These are phyloP conservation scores for Drosophila koepferae DNA, from an alignment of 2,888 invertebrate species.

Conservation along the genomic window DNA sequence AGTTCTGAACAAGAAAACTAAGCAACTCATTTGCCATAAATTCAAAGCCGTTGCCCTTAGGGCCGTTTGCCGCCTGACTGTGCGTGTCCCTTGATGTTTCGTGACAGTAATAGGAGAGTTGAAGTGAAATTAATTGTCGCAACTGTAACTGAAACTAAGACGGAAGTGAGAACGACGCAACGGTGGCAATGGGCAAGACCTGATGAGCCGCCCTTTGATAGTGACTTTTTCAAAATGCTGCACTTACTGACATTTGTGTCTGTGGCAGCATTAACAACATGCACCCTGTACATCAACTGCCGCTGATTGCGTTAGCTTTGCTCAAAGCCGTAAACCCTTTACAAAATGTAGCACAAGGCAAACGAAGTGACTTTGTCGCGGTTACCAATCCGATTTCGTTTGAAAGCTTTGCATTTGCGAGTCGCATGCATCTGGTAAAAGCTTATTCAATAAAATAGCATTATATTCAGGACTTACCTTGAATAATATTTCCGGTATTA, in stretches of 20 bases:
- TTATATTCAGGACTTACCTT: constrained; percentile 87
- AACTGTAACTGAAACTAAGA: constrained; percentile 42
- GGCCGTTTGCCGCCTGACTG: constrained; percentile 41
- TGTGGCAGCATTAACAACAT: constrained; percentile 21
- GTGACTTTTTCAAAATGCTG: constrained; percentile 21
- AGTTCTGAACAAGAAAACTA: constrained; percentile 57
- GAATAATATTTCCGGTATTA: constrained; percentile 90
- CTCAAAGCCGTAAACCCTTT: constrained; percentile 12
- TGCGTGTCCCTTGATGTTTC: constrained; percentile 73
- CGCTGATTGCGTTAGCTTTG: constrained; percentile 11
- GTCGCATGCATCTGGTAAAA: constrained; percentile 16
- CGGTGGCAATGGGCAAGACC: background rate
- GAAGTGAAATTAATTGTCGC: constrained; percentile 79
- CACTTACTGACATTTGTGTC: constrained; percentile 14
- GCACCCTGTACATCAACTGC: constrained; percentile 25
- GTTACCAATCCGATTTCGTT: constrained; percentile 56
- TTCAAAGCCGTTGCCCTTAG: constrained; percentile 58
- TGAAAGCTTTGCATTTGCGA: constrained; percentile 36
- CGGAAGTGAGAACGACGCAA: constrained; percentile 44
- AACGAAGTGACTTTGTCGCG: constrained; percentile 45
- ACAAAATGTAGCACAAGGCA: constrained; percentile 60
- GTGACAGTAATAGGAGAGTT: constrained; percentile 72
- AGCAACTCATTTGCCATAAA: constrained; percentile 67
- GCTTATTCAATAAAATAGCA: constrained; percentile 1
- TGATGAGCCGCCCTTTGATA: constrained; percentile 23